These are phyloP conservation scores for Micrastur ruficollis DNA, from an alignment of 2,797 vertebrate species.

Conservation along the genomic window DNA sequence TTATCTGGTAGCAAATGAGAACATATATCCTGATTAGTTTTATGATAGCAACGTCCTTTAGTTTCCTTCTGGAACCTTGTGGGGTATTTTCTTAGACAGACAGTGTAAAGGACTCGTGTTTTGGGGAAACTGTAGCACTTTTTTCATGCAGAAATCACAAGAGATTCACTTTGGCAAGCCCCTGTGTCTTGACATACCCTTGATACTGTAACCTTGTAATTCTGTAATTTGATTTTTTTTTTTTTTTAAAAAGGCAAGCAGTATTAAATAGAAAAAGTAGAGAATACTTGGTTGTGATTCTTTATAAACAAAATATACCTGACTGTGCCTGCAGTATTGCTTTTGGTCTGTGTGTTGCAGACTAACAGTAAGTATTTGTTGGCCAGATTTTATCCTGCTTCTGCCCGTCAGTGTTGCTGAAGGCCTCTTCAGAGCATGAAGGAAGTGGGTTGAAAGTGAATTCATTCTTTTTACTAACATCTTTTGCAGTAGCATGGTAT, in stretches of 20 bases:
- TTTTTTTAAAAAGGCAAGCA: not conserved
- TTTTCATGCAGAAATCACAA: not conserved
- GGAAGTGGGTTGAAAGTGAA: not conserved
- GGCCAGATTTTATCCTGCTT: not conserved
- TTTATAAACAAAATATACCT: not conserved
- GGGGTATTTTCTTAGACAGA: not conserved
- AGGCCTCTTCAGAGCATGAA: not conserved
- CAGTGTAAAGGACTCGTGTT: not conserved
- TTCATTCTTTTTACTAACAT: not conserved
- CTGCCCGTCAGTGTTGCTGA: not conserved
- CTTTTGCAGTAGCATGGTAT: not conserved
- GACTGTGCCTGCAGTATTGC: not conserved
- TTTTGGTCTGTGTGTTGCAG: not conserved
- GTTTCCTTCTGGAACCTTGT: not conserved
- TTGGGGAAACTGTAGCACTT: not conserved
- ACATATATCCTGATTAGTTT: not conserved
- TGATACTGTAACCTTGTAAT: not conserved
- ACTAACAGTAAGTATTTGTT: not conserved
- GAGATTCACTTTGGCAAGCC: not conserved
- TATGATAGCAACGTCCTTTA: not conserved
- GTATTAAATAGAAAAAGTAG: not conserved
- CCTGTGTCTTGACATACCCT: not conserved
- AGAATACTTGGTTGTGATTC: not conserved
- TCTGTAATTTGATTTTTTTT: not conserved
- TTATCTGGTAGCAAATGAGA: not conserved